Conservation (phyloP, 2,113 vertebrate species). For the Chlorodrepanis virens region DNA sequence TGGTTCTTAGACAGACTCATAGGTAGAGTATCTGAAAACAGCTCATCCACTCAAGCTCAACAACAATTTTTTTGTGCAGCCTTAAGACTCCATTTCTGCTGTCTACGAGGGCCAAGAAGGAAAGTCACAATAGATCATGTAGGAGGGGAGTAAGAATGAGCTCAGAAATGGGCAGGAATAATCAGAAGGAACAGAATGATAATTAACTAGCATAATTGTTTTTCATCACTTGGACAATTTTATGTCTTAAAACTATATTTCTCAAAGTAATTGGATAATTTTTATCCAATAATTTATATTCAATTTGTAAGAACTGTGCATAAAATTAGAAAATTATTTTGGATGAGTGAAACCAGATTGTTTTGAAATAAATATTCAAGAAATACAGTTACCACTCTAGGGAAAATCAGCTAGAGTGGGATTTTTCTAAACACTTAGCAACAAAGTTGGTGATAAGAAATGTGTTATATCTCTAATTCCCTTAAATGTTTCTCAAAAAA, state of each 20-base stretch:
- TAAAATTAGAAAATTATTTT: conserved; percentile 25
- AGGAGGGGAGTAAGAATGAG: not conserved
- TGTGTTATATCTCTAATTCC: not conserved
- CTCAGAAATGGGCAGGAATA: not conserved
- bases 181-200: not conserved
- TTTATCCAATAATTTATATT: not conserved
- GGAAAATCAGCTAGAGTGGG: not conserved
- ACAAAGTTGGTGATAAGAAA: not conserved
- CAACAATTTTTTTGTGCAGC: not conserved
- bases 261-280: conserved; percentile 4
- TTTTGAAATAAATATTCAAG: conserved; percentile 20
- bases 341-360: not conserved
- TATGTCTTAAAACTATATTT: not conserved
- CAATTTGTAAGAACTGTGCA: not conserved
- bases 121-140: not conserved
- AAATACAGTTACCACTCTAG: not conserved
- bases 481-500: not conserved
- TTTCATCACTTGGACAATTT: not conserved
- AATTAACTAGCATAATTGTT: not conserved
- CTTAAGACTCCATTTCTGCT: not conserved
- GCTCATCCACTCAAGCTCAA: not conserved
- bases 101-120: not conserved
- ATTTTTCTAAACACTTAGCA: not conserved
- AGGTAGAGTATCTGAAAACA: not conserved
- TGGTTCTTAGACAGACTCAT: not conserved